These are phyloP conservation scores for Eira barbara DNA, from an alignment of 2,113 vertebrate genomes.

Conservation along the genomic window DNA sequence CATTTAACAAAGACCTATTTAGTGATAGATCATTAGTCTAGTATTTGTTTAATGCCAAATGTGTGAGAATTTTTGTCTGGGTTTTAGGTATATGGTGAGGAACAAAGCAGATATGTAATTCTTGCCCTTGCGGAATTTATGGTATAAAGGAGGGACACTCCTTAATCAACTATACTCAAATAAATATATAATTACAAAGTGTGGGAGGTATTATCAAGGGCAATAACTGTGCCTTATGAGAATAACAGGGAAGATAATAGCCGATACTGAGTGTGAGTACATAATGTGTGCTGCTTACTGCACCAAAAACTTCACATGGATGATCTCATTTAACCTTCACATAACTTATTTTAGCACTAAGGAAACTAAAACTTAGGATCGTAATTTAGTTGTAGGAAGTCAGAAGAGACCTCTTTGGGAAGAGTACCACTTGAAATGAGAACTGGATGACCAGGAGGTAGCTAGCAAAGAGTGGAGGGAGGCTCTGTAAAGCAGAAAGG, in stretches of 20 bases:
- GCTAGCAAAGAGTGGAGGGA: conserved; percentile 16
- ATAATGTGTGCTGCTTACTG: not conserved
- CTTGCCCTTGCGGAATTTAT: conserved; percentile 6
- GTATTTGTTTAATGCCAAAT: not conserved
- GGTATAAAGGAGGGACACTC: not conserved
- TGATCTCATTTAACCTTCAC: conserved; percentile 36
- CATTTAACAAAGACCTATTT: conserved; percentile 43
- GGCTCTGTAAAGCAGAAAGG: not conserved
- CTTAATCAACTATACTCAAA: conserved; percentile 14
- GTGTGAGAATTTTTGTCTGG: not conserved
- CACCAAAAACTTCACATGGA: not conserved
- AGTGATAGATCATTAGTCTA: not conserved
- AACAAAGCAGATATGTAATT: conserved; percentile 1
- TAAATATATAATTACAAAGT: conserved; percentile 25
- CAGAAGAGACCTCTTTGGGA: not conserved
- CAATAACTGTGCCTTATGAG: conserved; percentile 11
- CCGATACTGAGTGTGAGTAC: not conserved
- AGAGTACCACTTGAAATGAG: conserved; percentile 29
- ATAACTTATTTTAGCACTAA: conserved; percentile 30
- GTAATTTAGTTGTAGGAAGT: conserved; percentile 23
- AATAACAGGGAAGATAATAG: not conserved
- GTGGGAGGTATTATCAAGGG: conserved; percentile 21
- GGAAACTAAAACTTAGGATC: not conserved
- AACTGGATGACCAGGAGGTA: conserved; percentile 6
- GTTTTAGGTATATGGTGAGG: conserved; percentile 6